Evolutionary conservation across 2,113 vertebrate species (phyloP).

Genomic region (Pygathrix nemaeus): DNA sequence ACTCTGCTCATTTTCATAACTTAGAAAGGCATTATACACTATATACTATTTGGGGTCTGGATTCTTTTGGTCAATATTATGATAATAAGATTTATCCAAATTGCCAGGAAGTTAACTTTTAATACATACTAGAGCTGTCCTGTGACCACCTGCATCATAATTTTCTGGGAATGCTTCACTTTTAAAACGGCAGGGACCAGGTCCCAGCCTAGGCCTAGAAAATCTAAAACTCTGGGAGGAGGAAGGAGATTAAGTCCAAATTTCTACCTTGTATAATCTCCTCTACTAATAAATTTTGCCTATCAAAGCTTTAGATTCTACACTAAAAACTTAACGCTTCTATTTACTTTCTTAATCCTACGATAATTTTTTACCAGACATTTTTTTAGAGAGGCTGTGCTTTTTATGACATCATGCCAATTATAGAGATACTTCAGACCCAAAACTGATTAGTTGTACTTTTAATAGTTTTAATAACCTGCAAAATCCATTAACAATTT

Average conservation of each 20-base stretch:
- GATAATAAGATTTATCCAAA: background rate
- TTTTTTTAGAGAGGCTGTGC: background rate
- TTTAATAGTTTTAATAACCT: slow-evolving; percentile 22
- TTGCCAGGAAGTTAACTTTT: background rate
- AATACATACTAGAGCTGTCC: background rate
- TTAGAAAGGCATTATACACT: background rate
- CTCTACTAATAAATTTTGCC: background rate
- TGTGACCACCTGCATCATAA: background rate
- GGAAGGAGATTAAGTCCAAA: background rate
- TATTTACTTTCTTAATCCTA: background rate
- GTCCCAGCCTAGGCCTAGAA: background rate
- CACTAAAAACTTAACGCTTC: background rate
- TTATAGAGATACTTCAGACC: background rate
- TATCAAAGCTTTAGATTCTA: background rate
- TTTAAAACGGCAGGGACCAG: background rate
- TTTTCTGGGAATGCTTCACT: background rate
- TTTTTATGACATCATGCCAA: slow-evolving; percentile 13
- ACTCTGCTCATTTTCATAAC: background rate
- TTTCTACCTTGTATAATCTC: background rate
- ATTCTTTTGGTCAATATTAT: background rate
- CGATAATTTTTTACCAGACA: background rate
- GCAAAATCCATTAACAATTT: background rate
- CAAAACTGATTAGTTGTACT: background rate
- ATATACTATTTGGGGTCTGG: background rate
- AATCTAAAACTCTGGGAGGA: background rate